Evolutionary conservation across 2,113 vertebrate species (phyloP), one percentile per base, ranked within the genome.

Genomic region (Bucco capensis): DNA sequence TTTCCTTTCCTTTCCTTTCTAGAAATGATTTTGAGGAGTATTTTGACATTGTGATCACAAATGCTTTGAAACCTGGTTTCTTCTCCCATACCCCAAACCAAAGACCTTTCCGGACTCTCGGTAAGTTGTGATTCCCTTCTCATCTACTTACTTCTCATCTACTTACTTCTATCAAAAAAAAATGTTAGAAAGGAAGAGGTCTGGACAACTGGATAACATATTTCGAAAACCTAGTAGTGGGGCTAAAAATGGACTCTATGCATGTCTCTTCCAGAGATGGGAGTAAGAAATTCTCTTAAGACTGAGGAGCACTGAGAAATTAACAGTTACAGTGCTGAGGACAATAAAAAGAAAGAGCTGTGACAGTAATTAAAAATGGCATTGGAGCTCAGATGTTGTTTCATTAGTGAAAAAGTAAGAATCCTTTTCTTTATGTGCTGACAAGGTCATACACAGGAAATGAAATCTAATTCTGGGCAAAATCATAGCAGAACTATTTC

Each of bases 31-130:
- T 99, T 44, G 98, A 98, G 95, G 98, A 98, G 67, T 97, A 99
- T 93, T 99, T 99, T 97, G 98, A 99, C 35, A 82, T 99, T 93
- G 97, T 99, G 90, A 98, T 99, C 95, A 99, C 99, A 57, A 99
- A 99, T n/a, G 98, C 99, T 79, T 94, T 99, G 94, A 99, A 99
- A 96, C 99, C 99, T 64, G 99, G 99, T 22, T 99, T 99, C 97
- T 99, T 99, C 97, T 99, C 98, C 16, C 96, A 98, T 84, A 97
- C 97, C 22, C 99, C 99, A 81, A 98, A 97, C 80, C 98, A 99
- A 96, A 98, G 99, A 93, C 98, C 98, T 64, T 99, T 99, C 92
- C 96, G 98, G 94, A 99, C 97, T 35, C 98, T 99, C 9, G 97
- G 99, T 99, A 97, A 98, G 98, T 97, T 81, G 1, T 67, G 35